Evolutionary conservation across 2,797 vertebrate species (phyloP), one percentile per base, ranked within the genome.

Genomic region (Mormyrops boulengeri): DNA sequence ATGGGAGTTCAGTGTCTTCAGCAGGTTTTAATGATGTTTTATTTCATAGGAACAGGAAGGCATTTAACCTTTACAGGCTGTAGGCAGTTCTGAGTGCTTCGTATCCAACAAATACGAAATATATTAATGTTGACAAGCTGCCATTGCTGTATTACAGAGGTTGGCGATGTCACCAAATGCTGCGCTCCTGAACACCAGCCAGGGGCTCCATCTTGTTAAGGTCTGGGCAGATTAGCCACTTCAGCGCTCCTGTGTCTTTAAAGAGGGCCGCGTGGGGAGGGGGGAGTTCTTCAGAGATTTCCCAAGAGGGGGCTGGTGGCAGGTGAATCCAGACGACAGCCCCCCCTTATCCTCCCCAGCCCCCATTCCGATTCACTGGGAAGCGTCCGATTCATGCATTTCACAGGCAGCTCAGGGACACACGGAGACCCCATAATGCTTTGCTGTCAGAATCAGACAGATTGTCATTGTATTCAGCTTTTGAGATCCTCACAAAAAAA

Each of bases 271-370:
- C 90, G 91, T 88, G 89, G 77, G 85, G 77, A 97, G 96, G 96
- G 96, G 93, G 93, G 93, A 96, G 94, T 89, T 94, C 94, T 93
- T 91, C 90, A 91, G 94, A 97, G 96, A 96, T 97, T 97, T 98
- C 95, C 95, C 95, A 85, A 88, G 95, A 95, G 96, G 95, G 94
- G 95, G 93, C 92, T 92, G 93, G 92, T 93, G 90, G 95, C 94
- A 96, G 94, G 93, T 96, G 92, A 95, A 94, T 93, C 93, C 89
- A 91, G 91, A 93, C 93, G 91, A 92, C 91, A 1, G 11, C 14
- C 8, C 92, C 86, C 92, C 94, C 26, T 30, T 30, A 30, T 30
- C 2, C 84, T 49, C 7, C 22, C 85, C 69, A 8, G 34, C 69
- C 26, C 93, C 90, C 92, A 91, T 89, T 88, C 91, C 91, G 91